Evolutionary conservation across 2,888 invertebrate genomes (phyloP), one percentile per base, ranked within the genome.

Genomic region (Troglohyphantes excavatus): DNA sequence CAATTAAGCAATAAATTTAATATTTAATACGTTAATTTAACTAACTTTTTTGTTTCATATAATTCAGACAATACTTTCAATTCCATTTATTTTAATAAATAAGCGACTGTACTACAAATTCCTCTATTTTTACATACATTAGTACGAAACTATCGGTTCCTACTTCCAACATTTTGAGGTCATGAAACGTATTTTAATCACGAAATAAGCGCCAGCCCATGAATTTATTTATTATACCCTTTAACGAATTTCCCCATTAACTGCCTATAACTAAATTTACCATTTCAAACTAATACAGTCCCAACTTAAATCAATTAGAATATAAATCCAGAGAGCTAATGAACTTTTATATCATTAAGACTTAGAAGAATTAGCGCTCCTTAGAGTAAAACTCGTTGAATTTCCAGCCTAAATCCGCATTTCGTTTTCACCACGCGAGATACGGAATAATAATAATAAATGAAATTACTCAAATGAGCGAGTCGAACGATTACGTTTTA

Each of bases 401-500:
- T 76, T 17, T 76, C 33, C 33, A 78, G 63, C 39, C 19, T 2
- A 53, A 73, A 53, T 73, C 72, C 39, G 59, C 59, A 59, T 21
- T 21, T 63, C 63, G 39, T 39, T 78, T 78, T 39, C 65, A 75
- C 59, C 75, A 27, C 39, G 33, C 78, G n/a, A 65, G 39, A 65
- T 65, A 33, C 33, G 21, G 33, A 63, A 78, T 78, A 53, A 53
- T 53, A 53, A 53, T 53, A 78, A 78, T 78, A 78, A 78, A 78
- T 65, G 78, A 78, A 78, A 78, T 78, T 78, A 78, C 78, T 63
- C 23, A 43, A 78, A 78, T 78, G 78, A 78, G 23, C 78, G 78
- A 33, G 53, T 27, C 29, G 59, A 19, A 26, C 21, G 75, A 75
- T 75, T 61, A 75, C 17, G 23, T 33, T 63, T 29, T 1, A 65